Evolutionary conservation across 2,888 invertebrate genomes (phyloP), one percentile per base, ranked within the genome.

Genomic region (Heteropelma amictum): DNA sequence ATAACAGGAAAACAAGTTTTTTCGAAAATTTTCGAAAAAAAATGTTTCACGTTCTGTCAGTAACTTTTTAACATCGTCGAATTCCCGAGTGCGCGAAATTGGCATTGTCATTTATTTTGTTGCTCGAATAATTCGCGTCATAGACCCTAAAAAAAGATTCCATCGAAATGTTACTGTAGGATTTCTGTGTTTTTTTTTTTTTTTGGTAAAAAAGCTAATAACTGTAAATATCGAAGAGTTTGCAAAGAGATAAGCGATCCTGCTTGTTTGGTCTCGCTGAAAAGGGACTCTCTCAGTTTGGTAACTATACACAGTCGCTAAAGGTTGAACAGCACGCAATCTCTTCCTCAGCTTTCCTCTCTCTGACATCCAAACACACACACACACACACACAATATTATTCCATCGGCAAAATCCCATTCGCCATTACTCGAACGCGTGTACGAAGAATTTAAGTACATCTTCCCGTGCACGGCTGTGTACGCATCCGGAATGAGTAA

Each of bases 401-500:
- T 49, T 67, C 70, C 70, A 70, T 65, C 65, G 76, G 73, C 72
- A 71, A 77, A 77, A 77, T 72, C 75, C n/a, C 76, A 76, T 76
- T 77, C 77, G 79, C 79, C 80, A 79, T 81, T 79, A 80, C 80
- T 74, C 74, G 77, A 54, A 49, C 67, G 76, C 71, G 61, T 79
- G 79, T 81, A 79, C 76, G 58, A 72, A 74, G 82, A 77, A 81
- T 82, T 80, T 77, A 80, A 80, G 81, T 80, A 80, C 80, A 80
- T 81, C 79, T 79, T 78, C 21, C 17, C 65, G 73, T 75, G 80
- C 74, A 60, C 49, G 67, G 75, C 76, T 47, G 58, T 79, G 64
- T 79, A 80, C 81, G 81, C 81, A 81, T 72, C 58, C 58, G 77
- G 81, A 81, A 83, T 84, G 83, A 84, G 77, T 84, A 84, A 84